Base-by-base conservation (phyloP, 2,888 invertebrate genomes). In the Acronicta alni region DNA sequence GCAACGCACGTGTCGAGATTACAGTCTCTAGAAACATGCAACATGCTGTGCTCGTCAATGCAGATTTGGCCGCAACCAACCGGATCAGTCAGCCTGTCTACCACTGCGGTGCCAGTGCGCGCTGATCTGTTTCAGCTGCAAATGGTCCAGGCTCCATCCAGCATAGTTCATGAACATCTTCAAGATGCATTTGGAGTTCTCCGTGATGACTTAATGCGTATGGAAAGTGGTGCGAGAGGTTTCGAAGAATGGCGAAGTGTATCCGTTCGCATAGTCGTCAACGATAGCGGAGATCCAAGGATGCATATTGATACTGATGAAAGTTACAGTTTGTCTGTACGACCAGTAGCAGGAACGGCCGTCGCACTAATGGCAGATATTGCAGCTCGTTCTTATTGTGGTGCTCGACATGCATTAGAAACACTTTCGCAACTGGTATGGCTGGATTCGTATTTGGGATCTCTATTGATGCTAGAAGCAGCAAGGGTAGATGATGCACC, bases 11-110 rank as follows among this genome's bases (percentile, higher is more conserved):
- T 81, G 20, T 75, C 61, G 72, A 87, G 79, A 79, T 92, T 92
- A 73, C 96, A 93, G 66, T 96, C 96, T 12, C 89, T 97, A 71
- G 94, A 95, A 61, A 97, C 97, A 12, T 82, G 97, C 86, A 96
- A 96, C 69, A 97, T 97, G 95, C 91, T 96, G 9, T 97, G 97
- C 86, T 96, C 96, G 10, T 93, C 95, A 37, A 92, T 95, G 53
- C 96, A 96, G 71, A 93, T 97, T 14, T 97, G 97, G 97, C 97
- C 97, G 9, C 96, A 96, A 82, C 97, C 97, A 18, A 97, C 96
- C 3, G 96, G 96, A 0, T 94, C 95, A 45, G 94, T 96, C 6
- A 92, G 94, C 39, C 91, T 97, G 4, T 96, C 96, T 37, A 94
- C 95, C 6, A 95, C 95, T 53, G 95, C 96, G 8, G 90, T 96